A percentile compares a stretch with the other conserved stretches of the same genome.
These are phyloP conservation scores for Micoletzkya japonica DNA, from an alignment of 2,888 invertebrate species.

Conservation along the genomic window DNA sequence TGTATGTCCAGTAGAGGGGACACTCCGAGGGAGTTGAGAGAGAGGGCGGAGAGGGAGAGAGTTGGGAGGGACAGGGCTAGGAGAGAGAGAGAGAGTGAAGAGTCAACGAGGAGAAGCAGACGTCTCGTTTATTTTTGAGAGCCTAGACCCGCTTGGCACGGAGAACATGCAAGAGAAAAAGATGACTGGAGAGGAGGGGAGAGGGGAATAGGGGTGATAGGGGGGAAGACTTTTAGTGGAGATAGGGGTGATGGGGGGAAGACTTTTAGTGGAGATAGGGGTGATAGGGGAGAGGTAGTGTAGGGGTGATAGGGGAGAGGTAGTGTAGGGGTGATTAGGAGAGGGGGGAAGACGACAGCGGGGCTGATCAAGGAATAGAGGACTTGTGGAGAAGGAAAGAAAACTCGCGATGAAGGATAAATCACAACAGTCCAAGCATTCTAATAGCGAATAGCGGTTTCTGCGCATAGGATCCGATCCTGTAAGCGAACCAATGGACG, in stretches of 20 bases:
- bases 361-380: not conserved
- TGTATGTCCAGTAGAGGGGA: no score
- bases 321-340: not conserved
- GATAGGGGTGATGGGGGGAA: not conserved
- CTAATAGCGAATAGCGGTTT: not conserved
- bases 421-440: not conserved
- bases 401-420: not conserved
- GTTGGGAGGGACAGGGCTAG: no score
- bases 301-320: not conserved
- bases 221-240: not conserved
- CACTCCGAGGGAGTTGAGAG: no score
- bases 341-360: not conserved
- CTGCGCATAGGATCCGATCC: no score
- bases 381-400: not conserved
- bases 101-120: no score
- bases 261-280: not conserved
- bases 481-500: no score
- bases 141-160: constrained; percentile 23
- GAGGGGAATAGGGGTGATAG: not conserved
- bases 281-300: constrained; percentile 8
- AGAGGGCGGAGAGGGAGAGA: no score
- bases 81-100: no score
- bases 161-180: no score
- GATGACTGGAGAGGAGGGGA: constrained; percentile 14
- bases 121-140: constrained; percentile 19